These are phyloP conservation scores for Tanypteryx hageni DNA, from an alignment of 2,888 invertebrate species.

Conservation along the genomic window DNA sequence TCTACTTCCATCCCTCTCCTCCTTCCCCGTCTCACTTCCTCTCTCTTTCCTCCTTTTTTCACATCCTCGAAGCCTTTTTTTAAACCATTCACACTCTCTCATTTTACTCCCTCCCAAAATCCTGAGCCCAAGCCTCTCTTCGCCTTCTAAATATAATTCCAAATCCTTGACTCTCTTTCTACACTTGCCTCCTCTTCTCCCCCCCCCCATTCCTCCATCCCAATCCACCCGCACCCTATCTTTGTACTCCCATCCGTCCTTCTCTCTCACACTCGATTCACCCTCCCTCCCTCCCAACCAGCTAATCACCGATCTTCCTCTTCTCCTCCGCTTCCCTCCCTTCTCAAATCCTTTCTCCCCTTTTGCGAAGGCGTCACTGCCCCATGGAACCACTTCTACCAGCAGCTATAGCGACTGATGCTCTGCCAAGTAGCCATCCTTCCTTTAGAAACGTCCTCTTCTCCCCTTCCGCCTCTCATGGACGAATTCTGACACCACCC, in stretches of 20 bases:
- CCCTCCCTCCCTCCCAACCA: background rate
- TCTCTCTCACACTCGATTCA: background rate
- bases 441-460: background rate
- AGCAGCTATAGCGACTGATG: background rate
- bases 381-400: background rate
- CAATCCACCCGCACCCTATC: background rate
- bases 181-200: background rate
- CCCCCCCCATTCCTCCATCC: background rate
- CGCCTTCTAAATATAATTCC: background rate
- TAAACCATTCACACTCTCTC: slow-evolving; percentile 20
- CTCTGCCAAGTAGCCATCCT: background rate
- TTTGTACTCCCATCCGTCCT: background rate
- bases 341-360: background rate
- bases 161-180: slow-evolving; percentile 20
- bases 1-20: background rate
- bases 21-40: background rate
- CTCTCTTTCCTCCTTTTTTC: background rate
- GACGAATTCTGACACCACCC: slow-evolving; percentile 22
- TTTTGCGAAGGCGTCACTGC: background rate
- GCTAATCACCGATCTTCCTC: background rate
- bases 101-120: background rate
- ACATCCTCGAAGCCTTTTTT: slow-evolving; percentile 1
- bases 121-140: background rate
- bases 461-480: background rate
- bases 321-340: background rate